phyloP scores from a whole-genome alignment of 1,140 invertebrate species.

The Sycophaga agraensis region DNA sequence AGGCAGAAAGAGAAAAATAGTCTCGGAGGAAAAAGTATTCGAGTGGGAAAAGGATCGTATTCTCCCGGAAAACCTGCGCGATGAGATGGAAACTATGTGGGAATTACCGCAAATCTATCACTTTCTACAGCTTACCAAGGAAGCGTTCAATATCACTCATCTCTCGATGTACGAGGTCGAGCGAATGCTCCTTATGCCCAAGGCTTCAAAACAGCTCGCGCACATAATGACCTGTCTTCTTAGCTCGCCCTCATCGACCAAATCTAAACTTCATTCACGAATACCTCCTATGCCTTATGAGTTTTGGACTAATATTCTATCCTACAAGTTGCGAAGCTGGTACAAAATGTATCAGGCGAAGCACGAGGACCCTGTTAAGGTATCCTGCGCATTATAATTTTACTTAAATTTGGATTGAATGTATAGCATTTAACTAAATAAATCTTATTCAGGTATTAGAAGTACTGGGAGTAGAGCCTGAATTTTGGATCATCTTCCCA shows the following conservation, averaged over 20 bases:
- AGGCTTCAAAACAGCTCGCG: constrained; percentile 60
- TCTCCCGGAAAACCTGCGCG: constrained; percentile 36
- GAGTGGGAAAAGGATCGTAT: constrained; percentile 45
- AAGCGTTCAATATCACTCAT: constrained; percentile 52
- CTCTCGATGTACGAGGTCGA: constrained; percentile 66
- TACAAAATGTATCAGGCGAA: constrained; percentile 60
- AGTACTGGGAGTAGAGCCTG: constrained; percentile 57
- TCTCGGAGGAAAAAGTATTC: constrained; percentile 32
- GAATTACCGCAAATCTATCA: constrained; percentile 61
- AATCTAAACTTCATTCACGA: constrained; percentile 44
- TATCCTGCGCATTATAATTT: constrained; percentile 31
- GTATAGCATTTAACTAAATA: background rate
- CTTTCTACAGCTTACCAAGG: constrained; percentile 61
- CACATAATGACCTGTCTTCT: constrained; percentile 64
- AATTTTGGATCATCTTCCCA: constrained; percentile 59
- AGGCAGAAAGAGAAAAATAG: constrained; percentile 36
- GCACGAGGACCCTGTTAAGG: constrained; percentile 54
- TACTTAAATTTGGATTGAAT: background rate
- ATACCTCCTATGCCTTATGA: constrained; percentile 64
- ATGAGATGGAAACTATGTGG: constrained; percentile 51
- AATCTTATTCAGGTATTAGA: constrained; percentile 55
- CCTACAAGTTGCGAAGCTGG: constrained; percentile 58
- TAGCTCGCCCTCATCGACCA: constrained; percentile 42
- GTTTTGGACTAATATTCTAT: constrained; percentile 62
- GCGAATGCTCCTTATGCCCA: constrained; percentile 63